These are phyloP conservation scores for Drosophila sp. DNA, from an alignment of 1,140 invertebrate genomes.

Conservation along the genomic window DNA sequence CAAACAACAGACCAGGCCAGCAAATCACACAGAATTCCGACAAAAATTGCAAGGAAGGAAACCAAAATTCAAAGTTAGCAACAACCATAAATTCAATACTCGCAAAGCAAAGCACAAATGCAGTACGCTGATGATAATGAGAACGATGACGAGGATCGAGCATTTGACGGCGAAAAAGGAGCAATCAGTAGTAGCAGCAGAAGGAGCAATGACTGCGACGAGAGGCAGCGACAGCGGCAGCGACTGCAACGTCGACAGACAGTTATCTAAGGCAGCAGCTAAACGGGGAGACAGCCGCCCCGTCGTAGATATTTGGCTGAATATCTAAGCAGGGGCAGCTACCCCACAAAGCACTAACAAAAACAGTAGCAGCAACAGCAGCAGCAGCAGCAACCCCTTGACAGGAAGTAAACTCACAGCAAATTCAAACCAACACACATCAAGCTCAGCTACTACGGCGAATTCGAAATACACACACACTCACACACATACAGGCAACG, in stretches of 20 bases:
- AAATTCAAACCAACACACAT: conserved; percentile 44
- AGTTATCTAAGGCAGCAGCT: conserved; percentile 74
- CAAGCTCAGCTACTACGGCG: conserved; percentile 63
- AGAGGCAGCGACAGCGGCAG: conserved; percentile 14
- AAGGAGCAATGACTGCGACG: conserved; percentile 24
- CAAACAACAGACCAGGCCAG: conserved; percentile 57
- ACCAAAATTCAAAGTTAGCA: conserved; percentile 71
- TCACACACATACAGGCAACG: conserved; percentile 28
- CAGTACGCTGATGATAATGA: conserved; percentile 65
- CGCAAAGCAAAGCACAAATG: conserved; percentile 35
- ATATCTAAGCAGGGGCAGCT: conserved; percentile 77
- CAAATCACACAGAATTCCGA: conserved; percentile 64
- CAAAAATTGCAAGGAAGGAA: conserved; percentile 80
- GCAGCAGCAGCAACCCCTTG: conserved; percentile 71
- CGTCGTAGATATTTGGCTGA: conserved; percentile 73
- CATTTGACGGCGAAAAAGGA: conserved; percentile 74
- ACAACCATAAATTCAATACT: conserved; percentile 41
- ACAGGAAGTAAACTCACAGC: conserved; percentile 61
- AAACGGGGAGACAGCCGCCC: conserved; percentile 52
- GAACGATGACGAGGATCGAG: conserved; percentile 57
- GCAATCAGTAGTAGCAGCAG: conserved; percentile 30
- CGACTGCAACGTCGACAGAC: conserved; percentile 24
- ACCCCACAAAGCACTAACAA: conserved; percentile 54
- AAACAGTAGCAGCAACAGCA: conserved; percentile 65
- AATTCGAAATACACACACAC: conserved; percentile 55